phyloP scores from a whole-genome alignment of 2,113 vertebrate species.

The Raphicerus campestris region DNA sequence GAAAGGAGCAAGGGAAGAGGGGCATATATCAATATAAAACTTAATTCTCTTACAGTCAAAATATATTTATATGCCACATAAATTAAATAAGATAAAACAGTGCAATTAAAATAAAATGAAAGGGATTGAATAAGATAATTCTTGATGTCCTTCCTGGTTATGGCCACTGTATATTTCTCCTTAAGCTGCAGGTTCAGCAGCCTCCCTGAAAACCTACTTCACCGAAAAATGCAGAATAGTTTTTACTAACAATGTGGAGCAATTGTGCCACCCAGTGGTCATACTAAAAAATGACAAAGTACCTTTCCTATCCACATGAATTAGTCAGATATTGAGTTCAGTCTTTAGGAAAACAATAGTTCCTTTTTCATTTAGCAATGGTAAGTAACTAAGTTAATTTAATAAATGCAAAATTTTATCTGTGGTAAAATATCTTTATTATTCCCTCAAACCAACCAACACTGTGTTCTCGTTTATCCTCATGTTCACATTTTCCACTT shows the following conservation, averaged over 20 bases:
- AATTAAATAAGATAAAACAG: background rate
- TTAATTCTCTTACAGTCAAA: background rate
- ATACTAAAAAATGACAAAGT: background rate
- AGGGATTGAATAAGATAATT: background rate
- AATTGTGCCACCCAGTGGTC: conserved; percentile 34
- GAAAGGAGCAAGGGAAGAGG: background rate
- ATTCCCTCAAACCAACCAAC: background rate
- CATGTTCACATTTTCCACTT: background rate
- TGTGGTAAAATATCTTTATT: background rate
- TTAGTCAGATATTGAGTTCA: rapidly evolving
- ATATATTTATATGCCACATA: background rate
- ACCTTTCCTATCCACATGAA: background rate
- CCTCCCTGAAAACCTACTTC: background rate
- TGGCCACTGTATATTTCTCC: background rate
- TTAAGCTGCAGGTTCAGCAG: background rate
- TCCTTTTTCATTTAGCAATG: conserved; percentile 2
- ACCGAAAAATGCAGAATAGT: background rate
- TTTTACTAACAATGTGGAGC: background rate
- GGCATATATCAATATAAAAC: background rate
- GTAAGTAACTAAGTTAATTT: background rate
- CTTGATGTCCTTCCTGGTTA: background rate
- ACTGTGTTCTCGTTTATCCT: background rate
- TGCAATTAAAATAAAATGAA: background rate
- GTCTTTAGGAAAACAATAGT: background rate
- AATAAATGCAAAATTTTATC: background rate